Evolutionary conservation across 2,113 vertebrate species (phyloP), one percentile per base, ranked within the genome.

Genomic region (Cebus imitator): DNA sequence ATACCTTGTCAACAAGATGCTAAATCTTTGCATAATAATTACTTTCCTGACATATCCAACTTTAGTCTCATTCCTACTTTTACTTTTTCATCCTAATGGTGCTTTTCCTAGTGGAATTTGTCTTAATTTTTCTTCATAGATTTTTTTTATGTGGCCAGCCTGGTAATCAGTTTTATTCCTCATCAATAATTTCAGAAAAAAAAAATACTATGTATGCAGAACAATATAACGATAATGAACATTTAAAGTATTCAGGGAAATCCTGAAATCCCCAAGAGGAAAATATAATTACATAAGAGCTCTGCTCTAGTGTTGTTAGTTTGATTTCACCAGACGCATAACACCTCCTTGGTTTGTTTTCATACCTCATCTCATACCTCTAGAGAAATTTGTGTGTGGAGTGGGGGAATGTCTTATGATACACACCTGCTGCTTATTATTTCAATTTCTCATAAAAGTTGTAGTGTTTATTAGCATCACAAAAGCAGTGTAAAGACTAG

Each of bases 211-310:
- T 70, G 81, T 43, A 81, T 84, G 88, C 82, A 96, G 78, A 94
- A 97, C 48, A 91, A 82, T 94, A 91, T 78, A 27, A 96, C 52
- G 96, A 76, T 18, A 79, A 79, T 80, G 14, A 76, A 86, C 92
- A 92, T 97, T 97, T 96, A 94, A 97, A 96, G 92, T 95, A 94
- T 81, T 95, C 92, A 94, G 90, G 70, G 96, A 91, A 97, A 97
- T 95, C 73, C 82, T 90, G 95, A 87, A 97, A 96, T 80, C 86
- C 66, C 32, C 55, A 0, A 84, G 91, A 96, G 96, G 96, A 91
- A 97, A 89, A 97, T 87, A 50, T 52, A 89, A 84, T 95, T 95
- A 94, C n/a, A 43, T 27, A 45, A 96, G 57, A 81, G 58, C 90
- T 96, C 86, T 9, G 48, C 45, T 92, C 40, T 61, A 70, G 81